Evolutionary conservation across 2,113 vertebrate species (phyloP), one percentile per base, ranked within the genome.

Genomic region (Ameiurus melas): DNA sequence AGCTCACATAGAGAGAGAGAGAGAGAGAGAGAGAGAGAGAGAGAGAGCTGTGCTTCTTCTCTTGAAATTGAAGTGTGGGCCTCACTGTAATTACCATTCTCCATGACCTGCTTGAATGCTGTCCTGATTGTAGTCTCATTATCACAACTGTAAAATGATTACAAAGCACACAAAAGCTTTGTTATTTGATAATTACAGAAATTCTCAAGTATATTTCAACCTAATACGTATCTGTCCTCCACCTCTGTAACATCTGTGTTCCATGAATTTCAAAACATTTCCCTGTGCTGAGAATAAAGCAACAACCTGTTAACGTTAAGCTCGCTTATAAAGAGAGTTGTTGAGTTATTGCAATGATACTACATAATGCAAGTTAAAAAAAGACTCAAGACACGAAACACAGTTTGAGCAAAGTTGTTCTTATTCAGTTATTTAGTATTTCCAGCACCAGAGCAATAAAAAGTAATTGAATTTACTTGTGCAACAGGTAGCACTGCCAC

Each of bases 51-150:
- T 51, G 90, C 90, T 58, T 88, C 90, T 71, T 86, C 87, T 87
- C 81, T 91, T 70, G 78, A 51, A 51, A 70, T 39, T 57, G 81
- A 82, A 70, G 88, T 62, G 47, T 51, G 68, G 86, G 85, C 89
- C 86, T 90, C 79, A 85, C 55, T 84, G 85, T 64, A 88, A 91
- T 88, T 85, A 86, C 43, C 53, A 51, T 79, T 90, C 90, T 84
- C 85, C 71, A 84, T 80, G 60, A 79, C 13, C 43, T 84, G 86
- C 83, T 75, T 85, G 51, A 87, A 77, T 87, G 87, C 89, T 94
- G 93, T 68, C 86, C 43, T 85, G 57, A 51, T 75, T 36, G 85
- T 84, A 84, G 43, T 77, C 51, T 3, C 53, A 58, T 30, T 20
- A 58, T 62, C 8, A 55, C 51, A 55, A 86, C 22, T 43, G 33